These are phyloP conservation scores for Caenorhabditis tropicalis DNA, from an alignment of 1,140 invertebrate species.

Conservation along the genomic window DNA sequence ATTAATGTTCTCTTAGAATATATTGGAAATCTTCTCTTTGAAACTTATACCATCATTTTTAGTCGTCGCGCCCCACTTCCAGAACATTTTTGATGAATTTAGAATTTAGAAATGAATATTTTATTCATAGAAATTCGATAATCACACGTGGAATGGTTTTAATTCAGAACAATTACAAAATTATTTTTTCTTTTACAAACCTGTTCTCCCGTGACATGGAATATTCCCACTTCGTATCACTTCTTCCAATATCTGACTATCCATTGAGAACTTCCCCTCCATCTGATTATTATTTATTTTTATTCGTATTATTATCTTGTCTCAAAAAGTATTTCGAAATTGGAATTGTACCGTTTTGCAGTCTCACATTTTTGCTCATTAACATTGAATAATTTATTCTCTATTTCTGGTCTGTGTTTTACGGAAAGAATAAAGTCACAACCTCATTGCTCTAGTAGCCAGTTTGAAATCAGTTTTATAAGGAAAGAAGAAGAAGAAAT, in stretches of 20 bases:
- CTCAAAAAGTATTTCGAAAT: not conserved
- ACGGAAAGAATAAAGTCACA: not conserved
- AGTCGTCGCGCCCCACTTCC: not conserved
- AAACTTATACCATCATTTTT: conserved; percentile 21
- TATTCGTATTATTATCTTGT: not conserved
- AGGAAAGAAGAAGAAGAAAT: not conserved
- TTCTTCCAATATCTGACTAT: conserved; percentile 25
- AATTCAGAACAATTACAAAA: too few relatives aligned
- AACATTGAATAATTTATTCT: conserved; percentile 24
- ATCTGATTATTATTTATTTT: not conserved
- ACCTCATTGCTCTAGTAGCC: not conserved
- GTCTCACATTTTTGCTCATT: not conserved
- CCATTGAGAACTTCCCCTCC: conserved; percentile 26
- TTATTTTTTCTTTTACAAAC: too few relatives aligned
- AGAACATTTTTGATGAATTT: not conserved
- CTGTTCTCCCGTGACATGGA: conserved; percentile 19
- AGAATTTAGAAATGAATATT: not conserved
- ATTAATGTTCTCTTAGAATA: too few relatives aligned
- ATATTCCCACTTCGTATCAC: conserved; percentile 13
- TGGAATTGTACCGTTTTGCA: not conserved
- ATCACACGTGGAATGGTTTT: too few relatives aligned
- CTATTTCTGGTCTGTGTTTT: not conserved
- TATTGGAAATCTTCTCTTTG: too few relatives aligned
- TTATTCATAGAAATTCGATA: not conserved
- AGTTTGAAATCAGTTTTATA: not conserved